Percentiles rank a stretch among this genome's conserved stretches.
Conservation (phyloP, 92 coral and sea anemone genomes). For the Metridium senile region DNA sequence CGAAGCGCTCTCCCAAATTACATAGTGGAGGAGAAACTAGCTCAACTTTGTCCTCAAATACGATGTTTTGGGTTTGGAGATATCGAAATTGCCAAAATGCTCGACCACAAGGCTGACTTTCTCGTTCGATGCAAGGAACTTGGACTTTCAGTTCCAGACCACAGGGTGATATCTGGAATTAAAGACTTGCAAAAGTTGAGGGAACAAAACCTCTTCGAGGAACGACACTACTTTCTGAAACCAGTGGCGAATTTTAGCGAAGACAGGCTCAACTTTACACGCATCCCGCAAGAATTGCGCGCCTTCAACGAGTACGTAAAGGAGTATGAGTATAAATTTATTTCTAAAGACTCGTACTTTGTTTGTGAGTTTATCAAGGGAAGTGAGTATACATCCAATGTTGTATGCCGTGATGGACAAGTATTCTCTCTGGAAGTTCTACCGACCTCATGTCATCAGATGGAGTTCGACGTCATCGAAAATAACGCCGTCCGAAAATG, state of each 20-base stretch:
- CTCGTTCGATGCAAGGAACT: constrained; percentile 37
- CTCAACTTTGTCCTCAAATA: constrained; percentile 31
- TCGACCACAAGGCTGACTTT: constrained; percentile 43
- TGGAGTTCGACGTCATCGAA: constrained; percentile 41
- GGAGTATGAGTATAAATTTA: constrained; percentile 23
- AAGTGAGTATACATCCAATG: constrained; percentile 43
- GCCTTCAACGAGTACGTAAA: constrained; percentile 41
- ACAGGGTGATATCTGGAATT: constrained; percentile 11
- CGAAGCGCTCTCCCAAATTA: constrained; percentile 36
- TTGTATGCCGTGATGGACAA: constrained; percentile 33
- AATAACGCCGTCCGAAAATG: constrained; percentile 39
- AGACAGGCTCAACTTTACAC: constrained; percentile 44
- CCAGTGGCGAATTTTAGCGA: constrained; percentile 21
- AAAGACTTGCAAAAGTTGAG: constrained; percentile 33
- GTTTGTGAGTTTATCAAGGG: constrained; percentile 52
- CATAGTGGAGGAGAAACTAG: constrained; percentile 37
- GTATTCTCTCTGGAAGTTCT: constrained; percentile 37
- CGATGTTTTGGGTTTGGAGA: constrained; percentile 49
- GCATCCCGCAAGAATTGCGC: constrained; percentile 26
- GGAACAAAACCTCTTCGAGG: constrained; percentile 23
- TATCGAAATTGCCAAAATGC: constrained; percentile 37
- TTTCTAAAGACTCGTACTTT: constrained; percentile 21
- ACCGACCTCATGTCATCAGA: constrained; percentile 58
- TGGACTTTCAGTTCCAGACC: constrained; percentile 36
- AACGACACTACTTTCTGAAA: constrained; percentile 46